Evolutionary conservation across 2,888 invertebrate species (phyloP).

Genomic region (Macrosoma leucophasiata): DNA sequence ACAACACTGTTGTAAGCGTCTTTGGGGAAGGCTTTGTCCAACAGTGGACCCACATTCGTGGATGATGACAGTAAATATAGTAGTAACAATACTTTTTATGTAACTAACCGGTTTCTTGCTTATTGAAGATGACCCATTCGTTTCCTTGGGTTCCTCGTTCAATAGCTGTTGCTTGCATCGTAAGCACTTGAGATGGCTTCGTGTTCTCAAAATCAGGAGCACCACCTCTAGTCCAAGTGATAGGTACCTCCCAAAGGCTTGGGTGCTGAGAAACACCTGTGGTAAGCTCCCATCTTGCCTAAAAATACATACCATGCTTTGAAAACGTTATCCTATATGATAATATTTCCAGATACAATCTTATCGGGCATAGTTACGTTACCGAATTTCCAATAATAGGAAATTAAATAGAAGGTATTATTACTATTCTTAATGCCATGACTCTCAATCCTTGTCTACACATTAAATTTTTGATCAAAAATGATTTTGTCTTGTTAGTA

Average conservation of each 20-base stretch:
- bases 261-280: conserved; percentile 35
- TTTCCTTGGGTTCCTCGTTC: conserved; percentile 40
- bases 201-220: conserved; percentile 52
- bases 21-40: no score
- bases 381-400: no score
- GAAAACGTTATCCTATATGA: neutral
- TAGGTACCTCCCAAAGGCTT: conserved; percentile 53
- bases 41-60: neutral
- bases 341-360: neutral
- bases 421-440: no score
- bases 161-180: conserved; percentile 32
- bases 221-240: conserved; percentile 60
- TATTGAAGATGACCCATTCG: conserved; percentile 79
- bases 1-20: no score
- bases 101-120: conserved; percentile 72
- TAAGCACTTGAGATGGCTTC: conserved; percentile 51
- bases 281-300: conserved; percentile 55
- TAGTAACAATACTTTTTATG: conserved; percentile 1
- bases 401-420: no score
- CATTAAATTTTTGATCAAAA: no score
- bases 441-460: no score
- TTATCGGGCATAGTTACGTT: no score
- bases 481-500: no score
- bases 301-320: conserved; percentile 12
- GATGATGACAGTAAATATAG: conserved; percentile 3